Base-by-base conservation (phyloP, 2,888 invertebrate species). In the Hipparchia sbordonii region DNA sequence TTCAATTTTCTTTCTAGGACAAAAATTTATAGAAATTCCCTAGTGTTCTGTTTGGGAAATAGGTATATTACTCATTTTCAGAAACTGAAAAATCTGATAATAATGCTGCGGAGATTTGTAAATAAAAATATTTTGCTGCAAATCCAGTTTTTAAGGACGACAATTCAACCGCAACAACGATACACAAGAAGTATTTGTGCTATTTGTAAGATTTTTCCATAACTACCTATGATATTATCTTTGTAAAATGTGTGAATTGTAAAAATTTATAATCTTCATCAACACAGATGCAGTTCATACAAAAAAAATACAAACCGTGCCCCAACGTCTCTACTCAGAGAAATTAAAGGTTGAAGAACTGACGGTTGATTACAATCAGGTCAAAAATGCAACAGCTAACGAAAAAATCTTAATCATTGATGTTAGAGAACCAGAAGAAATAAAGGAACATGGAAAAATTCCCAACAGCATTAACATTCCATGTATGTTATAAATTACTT, bases 401-500 rank as follows among this genome's bases (percentile, higher is more conserved):
- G 79, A 77, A 23, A 82, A 85, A 72, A 80, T 87, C 72, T 81
- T 96, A 13, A 94, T 97, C 46, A 94, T 98, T 75, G 97, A 97
- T 91, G 97, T 97, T 0, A 95, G 97, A 77, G 97, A 97, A 83
- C 96, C 96, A 51, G 87, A 94, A 10, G 97, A 97, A 88, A 86
- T 97, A 9, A 87, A 94, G 75, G 95, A 96, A 82, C 95, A 95
- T 78, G 97, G 97, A 3, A 91, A 93, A 81, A 95, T 97, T 74
- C 97, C 97, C 56, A 95, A 95, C 71, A 96, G 96, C 82, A 94
- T 97, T 70, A 96, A 97, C 82, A 96, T 97, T 85, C 97, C 97
- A 79, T 92, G 97, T 96, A 94, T 94, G 95, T 90, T 70, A 67
- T 67, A 56, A 6, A 56, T n/a, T 7, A 39, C n/a, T 6, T 56